phyloP scores from a whole-genome alignment of 2,113 vertebrate genomes.

The Ascaphus truei region DNA sequence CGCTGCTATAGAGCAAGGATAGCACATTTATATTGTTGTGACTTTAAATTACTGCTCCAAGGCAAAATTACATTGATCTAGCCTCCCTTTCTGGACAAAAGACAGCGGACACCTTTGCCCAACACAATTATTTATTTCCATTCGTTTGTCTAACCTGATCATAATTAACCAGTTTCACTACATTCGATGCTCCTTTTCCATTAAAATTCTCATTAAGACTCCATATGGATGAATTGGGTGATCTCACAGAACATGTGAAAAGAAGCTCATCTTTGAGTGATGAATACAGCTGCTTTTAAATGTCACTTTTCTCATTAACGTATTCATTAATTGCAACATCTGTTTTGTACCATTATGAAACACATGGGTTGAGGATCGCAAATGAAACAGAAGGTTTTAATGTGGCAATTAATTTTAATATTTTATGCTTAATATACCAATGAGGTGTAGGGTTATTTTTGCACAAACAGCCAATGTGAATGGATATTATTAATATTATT shows the following conservation, averaged over 20 bases:
- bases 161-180: constrained; percentile 15
- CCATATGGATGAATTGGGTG: constrained; percentile 24
- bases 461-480: constrained; percentile 9
- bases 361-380: constrained; percentile 30
- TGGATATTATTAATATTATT: constrained; percentile 18
- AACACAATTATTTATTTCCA: background rate
- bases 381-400: constrained; percentile 35
- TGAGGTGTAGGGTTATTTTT: constrained; percentile 10
- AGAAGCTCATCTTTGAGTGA: constrained; percentile 19
- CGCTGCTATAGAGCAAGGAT: too few relatives aligned
- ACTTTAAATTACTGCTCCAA: too few relatives aligned
- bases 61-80: background rate
- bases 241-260: constrained; percentile 19
- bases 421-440: constrained; percentile 31
- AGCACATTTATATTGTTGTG: too few relatives aligned
- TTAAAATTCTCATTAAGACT: constrained; percentile 26
- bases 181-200: constrained; percentile 12
- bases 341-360: constrained; percentile 32
- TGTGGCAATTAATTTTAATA: constrained; percentile 35
- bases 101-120: background rate
- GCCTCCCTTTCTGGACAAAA: background rate
- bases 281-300: constrained; percentile 30
- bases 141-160: constrained; percentile 13
- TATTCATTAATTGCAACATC: constrained; percentile 38
- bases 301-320: constrained; percentile 37